Conservation (phyloP, 1,140 invertebrate genomes). For the Meloidogyne chitwoodi region DNA sequence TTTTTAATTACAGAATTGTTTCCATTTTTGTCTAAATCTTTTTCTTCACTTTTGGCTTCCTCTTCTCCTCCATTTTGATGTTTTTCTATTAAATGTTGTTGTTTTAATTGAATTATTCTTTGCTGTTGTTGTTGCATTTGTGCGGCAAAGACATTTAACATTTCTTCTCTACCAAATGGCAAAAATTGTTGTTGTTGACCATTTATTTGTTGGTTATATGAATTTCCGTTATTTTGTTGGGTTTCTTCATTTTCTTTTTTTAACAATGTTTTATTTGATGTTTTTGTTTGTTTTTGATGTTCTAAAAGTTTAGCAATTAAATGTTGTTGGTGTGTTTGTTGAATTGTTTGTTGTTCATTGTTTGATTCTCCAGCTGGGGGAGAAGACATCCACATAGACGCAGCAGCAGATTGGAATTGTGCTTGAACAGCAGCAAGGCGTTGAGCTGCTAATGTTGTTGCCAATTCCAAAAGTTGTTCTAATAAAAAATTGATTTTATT, state of each 20-base stretch:
- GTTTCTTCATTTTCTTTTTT: neutral
- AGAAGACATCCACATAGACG: neutral
- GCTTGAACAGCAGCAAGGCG: conserved; percentile 13
- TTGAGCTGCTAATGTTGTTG: conserved; percentile 5
- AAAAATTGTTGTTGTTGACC: neutral
- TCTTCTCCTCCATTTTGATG: neutral
- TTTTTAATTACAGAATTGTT: neutral
- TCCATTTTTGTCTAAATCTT: neutral
- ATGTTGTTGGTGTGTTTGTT: neutral
- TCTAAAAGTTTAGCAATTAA: conserved; percentile 3
- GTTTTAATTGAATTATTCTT: neutral
- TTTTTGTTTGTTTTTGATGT: conserved; percentile 5
- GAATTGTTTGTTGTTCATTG: neutral
- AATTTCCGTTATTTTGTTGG: neutral
- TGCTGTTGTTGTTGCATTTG: neutral
- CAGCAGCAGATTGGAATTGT: conserved; percentile 14
- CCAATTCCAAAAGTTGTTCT: conserved; percentile 15
- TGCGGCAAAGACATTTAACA: neutral
- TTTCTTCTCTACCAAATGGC: neutral
- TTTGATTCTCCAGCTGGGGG: neutral
- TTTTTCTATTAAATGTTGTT: neutral
- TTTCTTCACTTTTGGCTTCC: neutral
- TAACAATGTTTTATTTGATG: neutral
- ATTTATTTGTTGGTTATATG: neutral
- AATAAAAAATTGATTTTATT: neutral